These are phyloP conservation scores for Chirona hameri DNA, from an alignment of 2,888 invertebrate genomes.

Conservation along the genomic window DNA sequence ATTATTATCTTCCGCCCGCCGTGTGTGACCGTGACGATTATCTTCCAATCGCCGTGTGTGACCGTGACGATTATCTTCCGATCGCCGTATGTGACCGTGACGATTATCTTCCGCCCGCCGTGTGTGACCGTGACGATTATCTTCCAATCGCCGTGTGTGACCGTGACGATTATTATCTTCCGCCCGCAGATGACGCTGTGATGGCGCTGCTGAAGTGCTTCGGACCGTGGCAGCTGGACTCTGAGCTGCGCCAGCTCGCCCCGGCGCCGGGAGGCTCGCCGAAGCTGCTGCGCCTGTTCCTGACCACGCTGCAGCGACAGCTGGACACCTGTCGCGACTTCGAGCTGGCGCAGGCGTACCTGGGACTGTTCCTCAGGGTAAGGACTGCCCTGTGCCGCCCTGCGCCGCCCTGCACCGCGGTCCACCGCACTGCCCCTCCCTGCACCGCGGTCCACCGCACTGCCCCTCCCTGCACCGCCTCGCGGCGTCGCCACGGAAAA, in stretches of 20 bases:
- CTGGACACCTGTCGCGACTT: constrained; percentile 74
- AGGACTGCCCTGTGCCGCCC: not conserved
- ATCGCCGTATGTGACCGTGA: too few species aligned
- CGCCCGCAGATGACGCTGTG: constrained; percentile 49
- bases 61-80: too few species aligned
- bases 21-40: too few species aligned
- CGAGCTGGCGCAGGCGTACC: constrained; percentile 85
- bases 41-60: too few species aligned
- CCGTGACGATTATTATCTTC: constrained; percentile 24
- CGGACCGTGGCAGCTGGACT: constrained; percentile 79
- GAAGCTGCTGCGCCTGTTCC: constrained; percentile 69
- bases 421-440: too few species aligned
- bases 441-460: too few species aligned
- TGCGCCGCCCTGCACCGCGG: too few species aligned
- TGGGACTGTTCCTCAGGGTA: constrained; percentile 79
- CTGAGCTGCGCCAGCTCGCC: constrained; percentile 75
- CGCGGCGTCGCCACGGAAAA: too few species aligned
- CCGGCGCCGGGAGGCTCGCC: constrained; percentile 69
- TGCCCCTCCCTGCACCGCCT: too few species aligned
- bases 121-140: too few species aligned
- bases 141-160: not conserved
- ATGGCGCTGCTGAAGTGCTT: constrained; percentile 64
- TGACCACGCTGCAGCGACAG: constrained; percentile 66
- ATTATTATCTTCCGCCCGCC: too few species aligned
- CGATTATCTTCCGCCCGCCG: too few species aligned